Percentiles rank a stretch among this genome's conserved stretches.
These are phyloP conservation scores for Anagyrus pseudococci DNA, from an alignment of 2,888 invertebrate species.

Conservation along the genomic window DNA sequence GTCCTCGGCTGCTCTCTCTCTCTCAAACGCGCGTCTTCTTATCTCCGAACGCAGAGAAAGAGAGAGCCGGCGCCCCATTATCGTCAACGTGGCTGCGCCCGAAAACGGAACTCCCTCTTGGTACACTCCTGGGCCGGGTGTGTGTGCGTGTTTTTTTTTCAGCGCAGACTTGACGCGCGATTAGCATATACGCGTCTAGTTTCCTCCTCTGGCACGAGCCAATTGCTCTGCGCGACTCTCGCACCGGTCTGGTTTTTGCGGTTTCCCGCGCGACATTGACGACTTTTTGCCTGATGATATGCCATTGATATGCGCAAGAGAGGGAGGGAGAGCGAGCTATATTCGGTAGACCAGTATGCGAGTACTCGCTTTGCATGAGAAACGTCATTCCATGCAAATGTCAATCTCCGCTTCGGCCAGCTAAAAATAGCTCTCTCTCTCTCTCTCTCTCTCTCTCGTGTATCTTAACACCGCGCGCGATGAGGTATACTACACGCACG, in stretches of 20 bases:
- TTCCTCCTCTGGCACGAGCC: slow-evolving; percentile 15
- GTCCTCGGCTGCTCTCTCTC: too few relatives aligned
- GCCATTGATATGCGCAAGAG: not conserved
- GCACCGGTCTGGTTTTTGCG: not conserved
- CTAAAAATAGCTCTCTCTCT: too few relatives aligned
- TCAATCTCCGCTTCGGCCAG: not conserved
- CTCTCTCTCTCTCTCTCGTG: too few relatives aligned
- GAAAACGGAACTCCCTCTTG: not conserved
- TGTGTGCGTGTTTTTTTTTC: too few relatives aligned
- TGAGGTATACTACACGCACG: too few relatives aligned
- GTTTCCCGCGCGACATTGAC: not conserved
- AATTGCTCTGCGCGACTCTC: not conserved
- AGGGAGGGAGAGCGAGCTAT: not conserved
- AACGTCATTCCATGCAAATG: not conserved
- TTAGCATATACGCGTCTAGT: slow-evolving; percentile 33
- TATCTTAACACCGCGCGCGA: too few relatives aligned
- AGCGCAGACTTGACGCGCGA: slow-evolving; percentile 25
- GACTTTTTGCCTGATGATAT: not conserved
- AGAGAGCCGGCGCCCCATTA: not conserved
- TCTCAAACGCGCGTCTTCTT: not conserved
- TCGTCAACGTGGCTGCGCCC: not conserved
- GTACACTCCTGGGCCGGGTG: too few relatives aligned
- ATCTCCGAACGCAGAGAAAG: not conserved
- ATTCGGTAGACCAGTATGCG: too few relatives aligned
- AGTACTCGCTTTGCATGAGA: too few relatives aligned